These are phyloP conservation scores for Erebia epiphron DNA, from an alignment of 2,888 invertebrate species.

Conservation along the genomic window DNA sequence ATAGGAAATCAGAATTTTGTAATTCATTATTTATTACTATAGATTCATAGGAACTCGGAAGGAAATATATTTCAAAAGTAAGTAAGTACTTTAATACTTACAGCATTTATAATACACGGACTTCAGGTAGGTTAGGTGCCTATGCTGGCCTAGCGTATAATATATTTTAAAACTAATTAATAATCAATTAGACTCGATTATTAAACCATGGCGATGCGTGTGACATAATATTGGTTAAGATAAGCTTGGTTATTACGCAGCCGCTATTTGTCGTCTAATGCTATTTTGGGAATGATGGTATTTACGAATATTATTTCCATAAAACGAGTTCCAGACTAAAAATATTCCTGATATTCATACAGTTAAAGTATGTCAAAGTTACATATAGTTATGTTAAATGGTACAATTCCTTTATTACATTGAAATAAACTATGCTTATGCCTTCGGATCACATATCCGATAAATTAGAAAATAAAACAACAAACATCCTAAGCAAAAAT, in stretches of 20 bases:
- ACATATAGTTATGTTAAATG: too few relatives aligned
- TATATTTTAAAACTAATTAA: slow-evolving; percentile 16
- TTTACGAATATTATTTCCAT: slow-evolving; percentile 1
- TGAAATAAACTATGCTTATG: too few relatives aligned
- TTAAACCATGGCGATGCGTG: slow-evolving; percentile 22
- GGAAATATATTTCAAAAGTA: too few relatives aligned
- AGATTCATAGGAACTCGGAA: too few relatives aligned
- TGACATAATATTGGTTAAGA: slow-evolving; percentile 18
- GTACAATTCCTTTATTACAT: too few relatives aligned
- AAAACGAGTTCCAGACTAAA: background rate
- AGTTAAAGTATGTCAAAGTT: too few relatives aligned
- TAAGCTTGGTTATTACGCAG: slow-evolving; percentile 4
- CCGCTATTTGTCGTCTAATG: slow-evolving; percentile 6
- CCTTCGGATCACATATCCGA: too few relatives aligned
- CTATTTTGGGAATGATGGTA: slow-evolving; percentile 5
- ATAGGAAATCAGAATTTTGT: too few relatives aligned
- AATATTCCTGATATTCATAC: background rate
- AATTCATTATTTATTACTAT: too few relatives aligned
- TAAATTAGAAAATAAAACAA: too few relatives aligned
- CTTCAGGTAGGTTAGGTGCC: background rate
- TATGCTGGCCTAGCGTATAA: background rate
- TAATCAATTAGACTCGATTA: slow-evolving; percentile 19
- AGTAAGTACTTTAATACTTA: background rate
- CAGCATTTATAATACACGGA: background rate
- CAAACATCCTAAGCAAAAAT: too few relatives aligned